phyloP scores from a whole-genome alignment of 2,113 vertebrate species.

The Vidua macroura region DNA sequence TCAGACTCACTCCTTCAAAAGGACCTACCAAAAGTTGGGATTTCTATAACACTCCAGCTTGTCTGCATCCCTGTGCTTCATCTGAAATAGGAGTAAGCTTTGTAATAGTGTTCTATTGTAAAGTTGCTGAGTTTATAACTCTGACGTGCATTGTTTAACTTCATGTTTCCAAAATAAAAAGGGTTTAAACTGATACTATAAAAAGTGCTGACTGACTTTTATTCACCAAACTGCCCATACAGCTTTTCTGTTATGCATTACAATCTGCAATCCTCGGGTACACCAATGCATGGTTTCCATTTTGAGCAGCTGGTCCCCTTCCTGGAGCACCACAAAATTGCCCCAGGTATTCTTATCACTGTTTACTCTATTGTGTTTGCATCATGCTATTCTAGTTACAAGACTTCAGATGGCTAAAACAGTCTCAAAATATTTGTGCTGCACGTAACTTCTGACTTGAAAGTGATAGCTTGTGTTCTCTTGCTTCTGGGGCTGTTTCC shows the following conservation, averaged over 20 bases:
- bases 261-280: neutral
- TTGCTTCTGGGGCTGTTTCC: neutral
- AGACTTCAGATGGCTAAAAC: neutral
- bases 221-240: constrained; percentile 38
- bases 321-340: neutral
- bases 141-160: constrained; percentile 48
- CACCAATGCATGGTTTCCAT: neutral
- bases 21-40: neutral
- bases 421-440: neutral
- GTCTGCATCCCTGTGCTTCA: neutral
- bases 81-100: constrained; percentile 39
- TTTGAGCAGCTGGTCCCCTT: neutral
- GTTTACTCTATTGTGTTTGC: neutral
- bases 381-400: neutral
- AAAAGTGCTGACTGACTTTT: constrained; percentile 49
- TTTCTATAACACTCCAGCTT: neutral
- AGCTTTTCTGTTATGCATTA: constrained; percentile 50
- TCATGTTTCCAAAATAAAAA: constrained; percentile 54
- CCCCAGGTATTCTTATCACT: neutral
- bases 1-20: neutral
- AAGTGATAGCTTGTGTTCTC: neutral
- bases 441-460: neutral
- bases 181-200: constrained; percentile 50
- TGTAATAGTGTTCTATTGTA: neutral
- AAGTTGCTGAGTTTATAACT: constrained; percentile 63